These are phyloP conservation scores for Lasioglossum calceatum DNA, from an alignment of 2,888 invertebrate genomes.

Conservation along the genomic window DNA sequence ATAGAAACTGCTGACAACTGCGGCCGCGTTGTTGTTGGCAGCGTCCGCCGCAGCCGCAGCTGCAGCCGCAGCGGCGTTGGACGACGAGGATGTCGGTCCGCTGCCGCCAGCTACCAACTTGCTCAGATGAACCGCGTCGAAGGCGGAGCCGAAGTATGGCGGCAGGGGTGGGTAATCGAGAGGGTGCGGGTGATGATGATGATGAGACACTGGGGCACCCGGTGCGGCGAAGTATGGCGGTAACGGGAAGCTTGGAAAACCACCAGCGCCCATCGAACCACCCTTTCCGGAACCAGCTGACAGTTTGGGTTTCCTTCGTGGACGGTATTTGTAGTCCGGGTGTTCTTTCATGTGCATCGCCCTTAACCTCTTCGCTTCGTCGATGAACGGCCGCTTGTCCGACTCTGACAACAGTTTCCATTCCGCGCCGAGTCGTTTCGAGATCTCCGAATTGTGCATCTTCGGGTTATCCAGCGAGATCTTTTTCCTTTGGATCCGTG, in stretches of 20 bases:
- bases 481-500: conserved; percentile 94
- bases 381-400: conserved; percentile 97
- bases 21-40: conserved; percentile 85
- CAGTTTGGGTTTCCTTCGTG: conserved; percentile 92
- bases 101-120: conserved; percentile 85
- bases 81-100: conserved; percentile 77
- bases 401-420: conserved; percentile 95
- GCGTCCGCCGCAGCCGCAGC: conserved; percentile 85
- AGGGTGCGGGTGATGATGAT: conserved; percentile 85
- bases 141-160: conserved; percentile 91
- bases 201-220: conserved; percentile 85
- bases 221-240: conserved; percentile 88
- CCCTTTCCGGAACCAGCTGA: conserved; percentile 86
- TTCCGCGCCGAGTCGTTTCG: conserved; percentile 95
- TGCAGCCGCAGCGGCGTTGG: conserved; percentile 83
- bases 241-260: conserved; percentile 88
- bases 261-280: conserved; percentile 77
- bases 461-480: conserved; percentile 98
- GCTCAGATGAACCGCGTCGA: conserved; percentile 88
- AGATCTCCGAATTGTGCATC: conserved; percentile 96
- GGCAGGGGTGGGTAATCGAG: conserved; percentile 89
- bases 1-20: conserved; percentile 89
- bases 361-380: conserved; percentile 95
- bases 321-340: conserved; percentile 96
- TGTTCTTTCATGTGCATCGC: conserved; percentile 96